Base-by-base conservation (phyloP, 64 coral and sea anemone species). In the Pachyseris speciosa region DNA sequence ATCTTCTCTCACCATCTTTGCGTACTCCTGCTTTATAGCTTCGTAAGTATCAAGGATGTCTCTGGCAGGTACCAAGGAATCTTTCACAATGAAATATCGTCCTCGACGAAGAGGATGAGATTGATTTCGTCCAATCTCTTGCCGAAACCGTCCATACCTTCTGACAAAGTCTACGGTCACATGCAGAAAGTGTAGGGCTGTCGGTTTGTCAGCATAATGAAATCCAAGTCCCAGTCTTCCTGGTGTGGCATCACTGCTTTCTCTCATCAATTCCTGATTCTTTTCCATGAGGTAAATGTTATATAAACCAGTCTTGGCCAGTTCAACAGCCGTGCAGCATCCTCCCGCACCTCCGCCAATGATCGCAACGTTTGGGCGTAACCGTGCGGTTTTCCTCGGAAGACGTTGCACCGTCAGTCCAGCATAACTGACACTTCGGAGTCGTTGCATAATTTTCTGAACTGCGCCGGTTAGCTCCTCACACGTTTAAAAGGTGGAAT, bases 321-420 rank as follows among this genome's bases (percentile, higher is more conserved):
- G 37, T 83, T 91, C 87, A 25, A 95, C 61, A 6, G 94, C 94
- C 8, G 88, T 60, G 20, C 94, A 90, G 15, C 94, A 91, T 9
- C 94, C 94, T 3, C 87, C 94, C 12, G 53, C 65, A 2, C 94
- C 94, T 80, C 94, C 94, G 13, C 94, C 94, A 9, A 91, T 69
- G 13, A 95, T 69, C 0, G 30, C 41, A n/a, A 72, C 68, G 61
- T 9, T 78, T 9, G 12, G 73, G 5, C 72, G 72, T 25, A 27
- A 1, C 24, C 11, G 20, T 17, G 20, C 1, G 20, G 11, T 68
- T 12, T 68, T 36, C 65, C 27, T 68, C 3, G 5, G 45, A 5
- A 33, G 30, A 12, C 4, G 58, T 9, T 24, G 58, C 3, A 25
- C 22, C 5, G 22, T 27, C 5, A 25, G 5, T 6, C 58, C 58